Evolutionary conservation across 2,797 vertebrate species (phyloP).

Genomic region (Sebastes oblongus): DNA sequence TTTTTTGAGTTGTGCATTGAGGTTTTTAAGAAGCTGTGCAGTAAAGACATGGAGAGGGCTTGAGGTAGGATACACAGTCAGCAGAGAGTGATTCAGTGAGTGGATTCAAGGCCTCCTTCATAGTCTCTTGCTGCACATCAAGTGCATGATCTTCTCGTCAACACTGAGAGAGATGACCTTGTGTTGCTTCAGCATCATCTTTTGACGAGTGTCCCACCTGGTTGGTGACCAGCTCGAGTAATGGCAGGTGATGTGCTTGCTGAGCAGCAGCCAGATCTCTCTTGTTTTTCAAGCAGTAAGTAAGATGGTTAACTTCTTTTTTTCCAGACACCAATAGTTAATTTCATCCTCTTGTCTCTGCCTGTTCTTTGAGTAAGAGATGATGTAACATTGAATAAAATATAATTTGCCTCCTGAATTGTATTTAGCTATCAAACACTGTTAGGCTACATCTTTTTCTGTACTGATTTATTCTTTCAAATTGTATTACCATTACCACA

Average conservation of each 20-base stretch:
- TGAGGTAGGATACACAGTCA: constrained; percentile 19
- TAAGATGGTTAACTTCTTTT: not conserved
- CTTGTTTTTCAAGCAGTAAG: not conserved
- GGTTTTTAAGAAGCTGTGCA: not conserved
- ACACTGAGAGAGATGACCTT: constrained; percentile 26
- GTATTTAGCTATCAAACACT: not conserved
- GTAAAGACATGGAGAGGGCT: not conserved
- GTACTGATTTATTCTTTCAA: not conserved
- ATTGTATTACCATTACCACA: constrained; percentile 5
- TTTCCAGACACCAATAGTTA: not conserved
- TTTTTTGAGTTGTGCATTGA: not conserved
- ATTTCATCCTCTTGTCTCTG: not conserved
- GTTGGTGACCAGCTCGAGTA: not conserved
- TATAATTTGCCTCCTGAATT: not conserved
- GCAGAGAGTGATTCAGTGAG: constrained; percentile 7
- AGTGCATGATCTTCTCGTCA: constrained; percentile 13
- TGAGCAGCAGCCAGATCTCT: not conserved
- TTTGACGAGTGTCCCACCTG: constrained; percentile 9
- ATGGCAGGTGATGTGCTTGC: not conserved
- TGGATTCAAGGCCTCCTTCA: constrained; percentile 17
- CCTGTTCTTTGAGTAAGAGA: not conserved
- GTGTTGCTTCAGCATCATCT: constrained; percentile 16
- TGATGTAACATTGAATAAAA: not conserved
- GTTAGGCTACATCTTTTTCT: not conserved
- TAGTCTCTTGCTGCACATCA: not conserved